Evolutionary conservation across 2,797 vertebrate genomes (phyloP), one percentile per base, ranked within the genome.

Genomic region (Stomatorhinus walkeri): DNA sequence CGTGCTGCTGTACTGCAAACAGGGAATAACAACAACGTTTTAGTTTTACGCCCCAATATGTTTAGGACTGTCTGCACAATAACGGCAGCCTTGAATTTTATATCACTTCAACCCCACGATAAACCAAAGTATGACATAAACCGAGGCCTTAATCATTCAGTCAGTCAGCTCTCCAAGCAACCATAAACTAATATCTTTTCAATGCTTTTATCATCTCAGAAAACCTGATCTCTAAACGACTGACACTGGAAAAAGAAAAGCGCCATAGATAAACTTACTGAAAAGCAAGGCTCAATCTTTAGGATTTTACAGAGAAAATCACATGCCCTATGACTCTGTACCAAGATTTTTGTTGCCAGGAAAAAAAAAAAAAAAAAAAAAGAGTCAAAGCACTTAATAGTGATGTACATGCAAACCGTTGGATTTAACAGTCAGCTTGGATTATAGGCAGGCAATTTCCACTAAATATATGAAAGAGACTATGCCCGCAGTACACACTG

Each of bases 1-100:
- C 97, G 94, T 94, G 96, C 93, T 97, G 97, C 92, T 98, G 97
- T 94, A 97, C 98, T 99, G 91, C 89, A 92, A 89, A 61, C 40
- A 16, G 32, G 22, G 51, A 56, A 56, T 22, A 51, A 85, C 9
- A 19, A 36, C 28, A 59, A 86, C 19, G 54, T 12, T 40, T 43
- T 19, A 43, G 14, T 61, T 14, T 43, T 64, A 61, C 36, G 8
- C 10, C 40, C 22, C 9, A 72, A 10, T 36, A 79, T 22, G 76
- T 81, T 19, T 43, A 79, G 36, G 5, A 7, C 32, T 16, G 36
- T 79, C 14, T 40, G 7, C 64, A 14, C 64, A 72, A 28, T 9
- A 28, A 72, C 2, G 5, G 4, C 14, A 46, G 19, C 72, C 36
- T 46, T 81, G 76, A 19, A 10, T 10, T 8, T 46, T 7, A 46